These are phyloP conservation scores for Amyelois transitella DNA, from an alignment of 1,140 invertebrate species.

Conservation along the genomic window DNA sequence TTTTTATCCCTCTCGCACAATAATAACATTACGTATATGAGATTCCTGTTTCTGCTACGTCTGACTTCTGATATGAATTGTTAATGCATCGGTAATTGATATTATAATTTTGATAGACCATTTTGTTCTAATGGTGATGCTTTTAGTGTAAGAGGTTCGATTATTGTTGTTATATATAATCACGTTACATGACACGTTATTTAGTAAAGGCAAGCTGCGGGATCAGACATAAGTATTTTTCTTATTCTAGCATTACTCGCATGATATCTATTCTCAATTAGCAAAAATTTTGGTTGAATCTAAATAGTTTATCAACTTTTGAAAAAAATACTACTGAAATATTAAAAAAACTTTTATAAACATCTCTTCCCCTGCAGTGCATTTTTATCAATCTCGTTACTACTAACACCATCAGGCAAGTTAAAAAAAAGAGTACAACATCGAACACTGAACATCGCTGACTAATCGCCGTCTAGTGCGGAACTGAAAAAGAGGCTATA, in stretches of 20 bases:
- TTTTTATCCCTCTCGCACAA: conserved; percentile 30
- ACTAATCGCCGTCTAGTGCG: conserved; percentile 39
- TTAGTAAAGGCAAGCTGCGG: too few species aligned
- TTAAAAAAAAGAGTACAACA: neutral
- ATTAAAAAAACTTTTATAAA: too few species aligned
- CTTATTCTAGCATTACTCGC: too few species aligned
- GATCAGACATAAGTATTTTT: neutral
- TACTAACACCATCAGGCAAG: neutral
- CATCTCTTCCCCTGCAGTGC: too few species aligned
- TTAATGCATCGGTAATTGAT: conserved; percentile 73
- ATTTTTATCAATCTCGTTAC: too few species aligned
- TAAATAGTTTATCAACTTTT: too few species aligned
- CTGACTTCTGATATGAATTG: conserved; percentile 68
- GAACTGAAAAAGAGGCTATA: conserved; percentile 31
- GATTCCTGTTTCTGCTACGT: conserved; percentile 58
- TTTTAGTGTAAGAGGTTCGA: conserved; percentile 29
- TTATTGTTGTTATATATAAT: conserved; percentile 13
- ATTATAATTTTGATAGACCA: conserved; percentile 67
- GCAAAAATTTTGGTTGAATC: too few species aligned
- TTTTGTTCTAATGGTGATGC: conserved; percentile 39
- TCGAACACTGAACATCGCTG: conserved; percentile 28
- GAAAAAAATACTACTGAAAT: too few species aligned
- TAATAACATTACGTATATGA: conserved; percentile 44
- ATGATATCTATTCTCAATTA: too few species aligned
- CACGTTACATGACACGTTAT: conserved; percentile 21